Conservation (phyloP, 2,888 invertebrate genomes). For the Mechanitis mazaeus region DNA sequence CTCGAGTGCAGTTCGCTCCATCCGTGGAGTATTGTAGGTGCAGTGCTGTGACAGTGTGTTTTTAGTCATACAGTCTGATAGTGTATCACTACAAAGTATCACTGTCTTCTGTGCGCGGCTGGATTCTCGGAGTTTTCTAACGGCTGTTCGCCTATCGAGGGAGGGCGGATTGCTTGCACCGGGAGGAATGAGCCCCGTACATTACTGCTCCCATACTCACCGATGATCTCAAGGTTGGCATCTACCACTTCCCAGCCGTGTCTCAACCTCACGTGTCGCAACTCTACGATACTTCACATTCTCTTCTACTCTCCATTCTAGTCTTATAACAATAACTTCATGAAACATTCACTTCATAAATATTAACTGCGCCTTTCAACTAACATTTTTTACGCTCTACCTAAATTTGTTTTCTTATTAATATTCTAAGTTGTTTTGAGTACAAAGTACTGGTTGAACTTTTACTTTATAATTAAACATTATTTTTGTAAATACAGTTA, state of each 20-base stretch:
- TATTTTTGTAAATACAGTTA: not conserved
- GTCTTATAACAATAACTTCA: constrained; percentile 52
- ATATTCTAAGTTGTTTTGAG: constrained; percentile 1
- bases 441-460: constrained; percentile 3
- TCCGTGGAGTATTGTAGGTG: constrained; percentile 60
- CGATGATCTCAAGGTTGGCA: constrained; percentile 76
- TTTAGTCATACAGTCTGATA: constrained; percentile 67
- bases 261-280: constrained; percentile 55
- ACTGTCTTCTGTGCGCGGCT: constrained; percentile 58
- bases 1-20: constrained; percentile 64
- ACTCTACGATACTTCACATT: constrained; percentile 58
- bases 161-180: constrained; percentile 66
- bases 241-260: constrained; percentile 41
- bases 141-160: constrained; percentile 73
- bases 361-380: constrained; percentile 25
- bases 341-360: constrained; percentile 44
- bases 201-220: constrained; percentile 69
- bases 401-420: constrained; percentile 23
- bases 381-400: constrained; percentile 22
- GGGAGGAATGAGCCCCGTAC: constrained; percentile 76
- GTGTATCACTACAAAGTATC: constrained; percentile 73
- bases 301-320: constrained; percentile 56
- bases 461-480: not conserved
- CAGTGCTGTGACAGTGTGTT: constrained; percentile 74
- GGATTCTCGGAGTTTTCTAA: constrained; percentile 63